Conservation (phyloP, 2,797 vertebrate genomes). For the Lemur catta region DNA sequence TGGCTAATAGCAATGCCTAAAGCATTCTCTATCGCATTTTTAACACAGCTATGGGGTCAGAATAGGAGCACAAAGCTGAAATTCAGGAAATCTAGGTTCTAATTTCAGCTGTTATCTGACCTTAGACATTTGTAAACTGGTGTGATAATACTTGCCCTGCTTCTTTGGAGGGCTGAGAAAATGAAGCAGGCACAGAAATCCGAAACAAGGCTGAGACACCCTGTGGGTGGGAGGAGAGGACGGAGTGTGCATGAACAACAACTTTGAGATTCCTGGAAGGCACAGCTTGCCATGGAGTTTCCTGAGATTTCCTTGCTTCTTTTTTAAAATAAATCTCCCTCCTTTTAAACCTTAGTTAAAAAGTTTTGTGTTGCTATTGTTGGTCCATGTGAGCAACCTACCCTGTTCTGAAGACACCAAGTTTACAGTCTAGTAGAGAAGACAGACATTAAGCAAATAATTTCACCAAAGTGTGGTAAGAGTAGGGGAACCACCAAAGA, state of each 20-base stretch:
- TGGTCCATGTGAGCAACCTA: background rate
- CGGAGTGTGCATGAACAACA: background rate
- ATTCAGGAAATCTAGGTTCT: background rate
- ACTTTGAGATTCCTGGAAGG: background rate
- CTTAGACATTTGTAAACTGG: background rate
- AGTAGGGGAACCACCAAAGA: background rate
- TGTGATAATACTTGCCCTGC: background rate
- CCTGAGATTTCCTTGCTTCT: background rate
- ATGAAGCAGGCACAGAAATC: background rate
- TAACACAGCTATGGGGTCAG: background rate
- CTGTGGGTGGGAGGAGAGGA: background rate
- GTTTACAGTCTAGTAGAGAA: background rate
- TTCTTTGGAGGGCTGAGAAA: background rate
- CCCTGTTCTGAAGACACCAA: background rate
- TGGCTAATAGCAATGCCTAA: background rate
- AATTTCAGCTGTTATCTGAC: background rate
- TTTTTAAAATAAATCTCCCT: background rate
- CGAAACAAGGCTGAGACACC: background rate
- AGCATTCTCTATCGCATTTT: background rate
- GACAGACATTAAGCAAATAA: background rate
- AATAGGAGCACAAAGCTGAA: background rate
- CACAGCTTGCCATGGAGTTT: background rate
- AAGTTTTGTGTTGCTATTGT: background rate
- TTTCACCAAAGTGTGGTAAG: background rate
- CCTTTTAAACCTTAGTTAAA: background rate